Conservation (phyloP, 2,888 invertebrate species). For the Fragum sueziense region DNA sequence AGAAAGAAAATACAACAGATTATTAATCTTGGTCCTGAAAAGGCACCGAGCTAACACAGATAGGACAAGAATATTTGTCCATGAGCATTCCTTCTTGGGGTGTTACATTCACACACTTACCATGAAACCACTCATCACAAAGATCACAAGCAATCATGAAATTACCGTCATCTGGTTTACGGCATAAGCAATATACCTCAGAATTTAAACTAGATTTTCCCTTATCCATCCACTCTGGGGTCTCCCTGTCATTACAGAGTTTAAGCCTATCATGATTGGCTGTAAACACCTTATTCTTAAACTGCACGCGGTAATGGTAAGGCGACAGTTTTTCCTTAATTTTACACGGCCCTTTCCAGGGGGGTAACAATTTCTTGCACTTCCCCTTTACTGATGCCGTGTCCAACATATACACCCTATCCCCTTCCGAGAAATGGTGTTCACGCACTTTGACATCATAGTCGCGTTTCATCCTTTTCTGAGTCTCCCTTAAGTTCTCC, state of each 20-base stretch:
- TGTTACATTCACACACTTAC: not conserved
- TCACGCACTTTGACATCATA: conserved; percentile 1
- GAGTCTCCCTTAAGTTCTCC: not conserved
- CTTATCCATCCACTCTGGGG: not conserved
- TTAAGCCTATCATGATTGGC: conserved; percentile 8
- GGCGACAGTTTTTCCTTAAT: not conserved
- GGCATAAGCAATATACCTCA: not conserved
- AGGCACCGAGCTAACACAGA: not conserved
- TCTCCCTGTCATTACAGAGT: not conserved
- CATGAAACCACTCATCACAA: conserved; percentile 6
- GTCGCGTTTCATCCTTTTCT: conserved; percentile 10
- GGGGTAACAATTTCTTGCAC: not conserved
- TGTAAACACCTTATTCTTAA: not conserved
- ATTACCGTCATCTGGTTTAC: conserved; percentile 2
- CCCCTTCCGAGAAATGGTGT: not conserved
- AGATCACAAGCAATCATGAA: too few species aligned
- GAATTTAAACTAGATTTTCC: not conserved
- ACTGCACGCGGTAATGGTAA: not conserved
- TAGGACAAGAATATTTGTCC: conserved; percentile 1
- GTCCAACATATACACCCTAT: not conserved
- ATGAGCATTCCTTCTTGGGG: not conserved
- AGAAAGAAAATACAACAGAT: not conserved
- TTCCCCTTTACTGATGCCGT: conserved; percentile 4
- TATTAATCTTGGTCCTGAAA: not conserved
- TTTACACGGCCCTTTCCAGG: not conserved